phyloP scores from a whole-genome alignment of 2,888 invertebrate species.

The Heteropelma amictum region DNA sequence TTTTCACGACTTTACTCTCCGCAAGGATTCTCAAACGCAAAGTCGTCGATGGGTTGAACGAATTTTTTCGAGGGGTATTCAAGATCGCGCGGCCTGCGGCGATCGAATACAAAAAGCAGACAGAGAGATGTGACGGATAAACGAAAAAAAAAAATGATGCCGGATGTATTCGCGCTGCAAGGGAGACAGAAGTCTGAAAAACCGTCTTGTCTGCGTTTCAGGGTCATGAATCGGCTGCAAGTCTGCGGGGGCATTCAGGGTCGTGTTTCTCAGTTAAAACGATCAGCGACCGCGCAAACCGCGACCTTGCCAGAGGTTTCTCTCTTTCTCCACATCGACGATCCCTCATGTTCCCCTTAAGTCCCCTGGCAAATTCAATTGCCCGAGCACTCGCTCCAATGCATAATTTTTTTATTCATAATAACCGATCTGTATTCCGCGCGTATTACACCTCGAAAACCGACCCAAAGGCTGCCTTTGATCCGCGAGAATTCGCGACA shows the following conservation, averaged over 20 bases:
- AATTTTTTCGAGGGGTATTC: no score
- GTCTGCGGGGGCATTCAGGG: conserved; percentile 30
- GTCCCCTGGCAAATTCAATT: neutral
- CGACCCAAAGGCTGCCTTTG: neutral
- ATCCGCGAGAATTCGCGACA: conserved; percentile 23
- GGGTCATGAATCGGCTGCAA: conserved; percentile 33
- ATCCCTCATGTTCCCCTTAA: conserved; percentile 1
- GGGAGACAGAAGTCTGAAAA: conserved; percentile 30
- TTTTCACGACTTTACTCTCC: neutral
- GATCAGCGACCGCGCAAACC: conserved; percentile 31
- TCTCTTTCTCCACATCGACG: conserved; percentile 26
- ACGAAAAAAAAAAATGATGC: conserved; percentile 28
- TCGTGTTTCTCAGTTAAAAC: conserved; percentile 44
- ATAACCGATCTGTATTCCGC: conserved; percentile 39
- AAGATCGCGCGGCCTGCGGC: neutral
- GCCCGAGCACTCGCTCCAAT: conserved; percentile 6
- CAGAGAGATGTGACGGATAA: neutral
- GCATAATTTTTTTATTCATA: conserved; percentile 3
- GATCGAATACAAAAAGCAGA: neutral
- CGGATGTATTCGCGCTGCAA: conserved; percentile 3
- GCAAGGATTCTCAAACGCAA: neutral
- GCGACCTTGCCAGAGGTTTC: conserved; percentile 49
- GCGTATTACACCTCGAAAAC: neutral
- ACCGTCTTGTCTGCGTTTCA: conserved; percentile 37
- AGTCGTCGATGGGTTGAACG: no score